These are phyloP conservation scores for Numenius phaeopus DNA, from an alignment of 2,797 vertebrate genomes.

Conservation along the genomic window DNA sequence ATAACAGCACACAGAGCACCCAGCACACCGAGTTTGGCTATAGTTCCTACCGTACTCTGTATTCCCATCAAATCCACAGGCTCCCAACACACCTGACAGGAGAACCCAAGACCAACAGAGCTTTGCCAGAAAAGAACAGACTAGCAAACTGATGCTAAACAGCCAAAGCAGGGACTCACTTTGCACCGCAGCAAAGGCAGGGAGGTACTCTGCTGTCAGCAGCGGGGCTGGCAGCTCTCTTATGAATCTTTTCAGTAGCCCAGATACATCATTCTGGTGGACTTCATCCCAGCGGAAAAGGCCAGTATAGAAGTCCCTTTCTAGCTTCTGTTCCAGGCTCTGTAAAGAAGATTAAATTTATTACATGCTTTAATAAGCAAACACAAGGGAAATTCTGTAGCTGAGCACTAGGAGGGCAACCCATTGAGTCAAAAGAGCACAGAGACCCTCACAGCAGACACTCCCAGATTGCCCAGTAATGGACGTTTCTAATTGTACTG, in stretches of 20 bases:
- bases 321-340: slow-evolving; percentile 88
- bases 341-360: slow-evolving; percentile 4
- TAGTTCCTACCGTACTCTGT: fast-evolving
- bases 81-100: neutral
- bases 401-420: neutral
- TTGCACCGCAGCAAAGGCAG: slow-evolving; percentile 86
- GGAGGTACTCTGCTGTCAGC: slow-evolving; percentile 91
- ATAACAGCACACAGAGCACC: fast-evolving
- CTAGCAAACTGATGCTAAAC: fast-evolving
- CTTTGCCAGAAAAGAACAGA: neutral
- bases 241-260: slow-evolving; percentile 93
- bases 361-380: neutral
- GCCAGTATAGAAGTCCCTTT: slow-evolving; percentile 86
- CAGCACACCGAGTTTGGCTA: neutral
- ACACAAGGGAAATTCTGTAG: neutral
- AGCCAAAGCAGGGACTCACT: slow-evolving; percentile 64
- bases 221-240: slow-evolving; percentile 89
- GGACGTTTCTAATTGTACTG: neutral
- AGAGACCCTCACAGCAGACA: neutral
- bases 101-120: neutral
- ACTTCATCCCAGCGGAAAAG: slow-evolving; percentile 90
- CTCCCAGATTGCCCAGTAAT: neutral
- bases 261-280: slow-evolving; percentile 88
- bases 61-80: fast-evolving
- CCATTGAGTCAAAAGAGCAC: neutral